Evolutionary conservation across 2,113 vertebrate species (phyloP).

Genomic region (Barnardius zonarius): DNA sequence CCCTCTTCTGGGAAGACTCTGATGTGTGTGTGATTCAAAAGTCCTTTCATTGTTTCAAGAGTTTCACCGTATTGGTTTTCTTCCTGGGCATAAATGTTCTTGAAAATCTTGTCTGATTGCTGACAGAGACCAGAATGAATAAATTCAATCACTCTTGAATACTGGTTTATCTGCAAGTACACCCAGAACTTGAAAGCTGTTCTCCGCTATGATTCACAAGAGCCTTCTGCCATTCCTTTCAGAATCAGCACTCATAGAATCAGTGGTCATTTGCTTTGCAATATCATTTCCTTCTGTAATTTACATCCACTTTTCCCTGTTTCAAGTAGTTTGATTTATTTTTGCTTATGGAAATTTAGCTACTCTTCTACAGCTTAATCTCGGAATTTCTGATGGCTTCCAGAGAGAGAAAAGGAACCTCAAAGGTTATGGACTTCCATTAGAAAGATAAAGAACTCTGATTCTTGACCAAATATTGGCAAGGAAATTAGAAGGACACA

Average conservation of each 20-base stretch:
- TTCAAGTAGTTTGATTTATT: background rate
- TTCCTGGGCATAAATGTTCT: background rate
- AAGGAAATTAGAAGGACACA: background rate
- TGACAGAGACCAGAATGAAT: background rate
- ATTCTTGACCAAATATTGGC: background rate
- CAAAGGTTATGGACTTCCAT: background rate
- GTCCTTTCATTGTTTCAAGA: background rate
- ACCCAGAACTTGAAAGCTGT: slow-evolving; percentile 5
- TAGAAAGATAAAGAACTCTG: background rate
- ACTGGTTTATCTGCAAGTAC: background rate
- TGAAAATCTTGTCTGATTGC: background rate
- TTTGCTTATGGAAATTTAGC: background rate
- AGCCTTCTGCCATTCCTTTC: slow-evolving; percentile 7
- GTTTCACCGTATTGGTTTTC: background rate
- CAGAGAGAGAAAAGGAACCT: background rate
- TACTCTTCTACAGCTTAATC: background rate
- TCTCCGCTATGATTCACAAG: background rate
- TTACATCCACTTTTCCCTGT: background rate
- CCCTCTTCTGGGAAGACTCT: background rate
- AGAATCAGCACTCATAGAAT: background rate
- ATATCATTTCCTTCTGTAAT: background rate
- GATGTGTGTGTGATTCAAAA: accelerated
- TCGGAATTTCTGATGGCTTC: background rate
- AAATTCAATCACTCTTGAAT: background rate
- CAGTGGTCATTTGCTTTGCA: background rate